These are phyloP conservation scores for Zapornia atra DNA, from an alignment of 2,113 vertebrate species.

Conservation along the genomic window DNA sequence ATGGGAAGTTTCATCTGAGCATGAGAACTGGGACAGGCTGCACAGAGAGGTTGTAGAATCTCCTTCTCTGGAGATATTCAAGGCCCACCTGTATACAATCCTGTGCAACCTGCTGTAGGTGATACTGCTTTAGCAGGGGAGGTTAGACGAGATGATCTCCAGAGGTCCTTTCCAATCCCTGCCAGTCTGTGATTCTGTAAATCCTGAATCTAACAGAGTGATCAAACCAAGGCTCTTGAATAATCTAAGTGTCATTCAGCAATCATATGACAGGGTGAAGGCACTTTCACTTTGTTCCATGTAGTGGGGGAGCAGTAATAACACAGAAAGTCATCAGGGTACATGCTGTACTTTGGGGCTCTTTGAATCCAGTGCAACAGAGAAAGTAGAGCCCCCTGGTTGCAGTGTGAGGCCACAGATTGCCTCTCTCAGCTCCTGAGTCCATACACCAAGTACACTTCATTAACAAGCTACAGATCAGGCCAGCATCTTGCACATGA, in stretches of 20 bases:
- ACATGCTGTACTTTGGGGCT: background rate
- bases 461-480: background rate
- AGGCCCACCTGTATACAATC: too few species aligned
- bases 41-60: too few species aligned
- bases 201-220: background rate
- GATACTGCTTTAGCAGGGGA: too few species aligned
- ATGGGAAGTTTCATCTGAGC: too few species aligned
- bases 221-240: background rate
- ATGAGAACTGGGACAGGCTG: too few species aligned
- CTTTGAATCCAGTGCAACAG: background rate
- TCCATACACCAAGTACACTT: background rate
- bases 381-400: background rate
- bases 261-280: background rate
- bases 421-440: background rate
- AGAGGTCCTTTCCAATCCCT: too few species aligned
- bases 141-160: too few species aligned
- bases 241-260: background rate
- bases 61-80: too few species aligned
- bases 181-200: too few species aligned
- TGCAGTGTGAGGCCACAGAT: background rate
- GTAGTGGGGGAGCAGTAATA: rapidly evolving
- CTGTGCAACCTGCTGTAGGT: too few species aligned
- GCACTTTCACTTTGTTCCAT: background rate
- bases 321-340: background rate
- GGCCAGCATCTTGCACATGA: background rate